Percentiles rank a stretch among this genome's conserved stretches.
Evolutionary conservation across 2,888 invertebrate genomes (phyloP).

Genomic region (Dicyrtoma fusca): DNA sequence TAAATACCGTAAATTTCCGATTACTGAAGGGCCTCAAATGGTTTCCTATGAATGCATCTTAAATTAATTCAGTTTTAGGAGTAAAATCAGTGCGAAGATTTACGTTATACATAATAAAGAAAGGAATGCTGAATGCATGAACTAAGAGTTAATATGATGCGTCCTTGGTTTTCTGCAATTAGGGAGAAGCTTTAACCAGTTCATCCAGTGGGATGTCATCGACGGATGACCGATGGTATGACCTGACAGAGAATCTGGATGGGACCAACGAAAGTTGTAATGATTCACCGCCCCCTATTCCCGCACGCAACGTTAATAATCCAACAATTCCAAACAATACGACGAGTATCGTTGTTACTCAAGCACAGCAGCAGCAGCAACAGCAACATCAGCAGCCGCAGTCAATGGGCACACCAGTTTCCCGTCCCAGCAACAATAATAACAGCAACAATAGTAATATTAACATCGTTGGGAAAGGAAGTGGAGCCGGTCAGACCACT

Average conservation of each 20-base stretch:
- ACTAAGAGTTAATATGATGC: too few species aligned
- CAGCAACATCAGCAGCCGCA: conserved; percentile 2
- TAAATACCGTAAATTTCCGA: too few species aligned
- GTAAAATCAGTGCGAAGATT: too few species aligned
- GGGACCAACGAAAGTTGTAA: conserved; percentile 40
- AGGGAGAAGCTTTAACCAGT: conserved; percentile 66
- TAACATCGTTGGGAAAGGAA: conserved; percentile 17
- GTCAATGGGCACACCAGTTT: not conserved
- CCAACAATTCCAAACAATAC: not conserved
- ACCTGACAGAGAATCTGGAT: conserved; percentile 58
- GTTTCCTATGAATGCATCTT: too few species aligned
- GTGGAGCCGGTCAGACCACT: not conserved
- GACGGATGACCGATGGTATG: conserved; percentile 69
- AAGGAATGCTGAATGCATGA: too few species aligned
- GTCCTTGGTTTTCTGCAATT: too few species aligned
- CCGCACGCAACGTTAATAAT: conserved; percentile 44
- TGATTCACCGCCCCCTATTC: conserved; percentile 53
- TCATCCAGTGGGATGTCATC: conserved; percentile 69
- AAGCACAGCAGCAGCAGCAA: not conserved
- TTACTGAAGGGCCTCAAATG: too few species aligned
- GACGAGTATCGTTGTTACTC: conserved; percentile 7
- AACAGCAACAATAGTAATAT: not conserved
- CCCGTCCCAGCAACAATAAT: conserved; percentile 17
- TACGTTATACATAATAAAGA: too few species aligned
- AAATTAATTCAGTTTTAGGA: too few species aligned